Evolutionary conservation across 1,140 invertebrate genomes (phyloP).

Genomic region (Drosophila arawakana): DNA sequence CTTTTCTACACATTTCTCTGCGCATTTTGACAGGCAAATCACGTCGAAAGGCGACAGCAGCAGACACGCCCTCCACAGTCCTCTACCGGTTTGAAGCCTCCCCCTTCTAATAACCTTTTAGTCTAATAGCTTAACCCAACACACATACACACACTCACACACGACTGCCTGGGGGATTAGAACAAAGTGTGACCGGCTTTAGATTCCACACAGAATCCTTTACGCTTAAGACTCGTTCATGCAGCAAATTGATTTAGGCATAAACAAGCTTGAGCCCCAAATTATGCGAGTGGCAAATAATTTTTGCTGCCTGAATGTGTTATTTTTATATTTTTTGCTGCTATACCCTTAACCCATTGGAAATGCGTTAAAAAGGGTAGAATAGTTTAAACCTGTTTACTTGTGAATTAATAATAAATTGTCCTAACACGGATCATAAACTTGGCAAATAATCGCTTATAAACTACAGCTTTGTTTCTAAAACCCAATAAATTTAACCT

Average conservation of each 20-base stretch:
- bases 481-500: too few species aligned
- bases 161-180: constrained; percentile 31
- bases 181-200: constrained; percentile 52
- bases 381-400: too few species aligned
- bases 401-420: too few species aligned
- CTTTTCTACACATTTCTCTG: constrained; percentile 4
- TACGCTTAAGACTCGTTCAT: constrained; percentile 71
- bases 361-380: too few species aligned
- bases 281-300: constrained; percentile 63
- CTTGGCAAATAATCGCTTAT: too few species aligned
- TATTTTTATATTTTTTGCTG: constrained; percentile 4
- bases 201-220: constrained; percentile 34
- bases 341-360: too few species aligned
- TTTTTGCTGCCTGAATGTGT: constrained; percentile 62
- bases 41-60: constrained; percentile 33
- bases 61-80: not conserved
- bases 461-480: too few species aligned
- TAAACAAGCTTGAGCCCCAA: constrained; percentile 63
- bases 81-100: not conserved
- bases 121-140: constrained; percentile 59
- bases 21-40: constrained; percentile 49
- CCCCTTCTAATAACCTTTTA: constrained; percentile 59
- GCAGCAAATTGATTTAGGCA: constrained; percentile 82
- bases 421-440: too few species aligned
- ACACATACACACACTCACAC: constrained; percentile 17